Evolutionary conservation across 1,140 invertebrate genomes (phyloP).

Genomic region (Stegodyphus dumicola): DNA sequence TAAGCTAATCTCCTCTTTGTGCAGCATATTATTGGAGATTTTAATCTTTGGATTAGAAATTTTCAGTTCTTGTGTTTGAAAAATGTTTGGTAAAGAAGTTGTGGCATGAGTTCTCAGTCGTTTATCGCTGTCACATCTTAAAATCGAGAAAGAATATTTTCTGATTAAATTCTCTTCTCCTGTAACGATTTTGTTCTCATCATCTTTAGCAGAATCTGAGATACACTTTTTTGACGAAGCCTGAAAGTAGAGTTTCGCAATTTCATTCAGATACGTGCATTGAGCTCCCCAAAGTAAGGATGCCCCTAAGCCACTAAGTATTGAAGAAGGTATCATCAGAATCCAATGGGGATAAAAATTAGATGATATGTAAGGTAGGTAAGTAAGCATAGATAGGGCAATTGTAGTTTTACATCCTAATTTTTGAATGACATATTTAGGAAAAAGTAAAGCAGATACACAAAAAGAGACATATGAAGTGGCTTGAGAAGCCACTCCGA

Average conservation of each 20-base stretch:
- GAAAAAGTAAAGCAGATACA: constrained; percentile 10
- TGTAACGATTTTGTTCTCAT: not conserved
- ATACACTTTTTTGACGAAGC: not conserved
- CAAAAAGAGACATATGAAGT: not conserved
- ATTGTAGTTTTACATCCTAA: constrained; percentile 10
- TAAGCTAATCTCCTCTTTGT: too few species aligned
- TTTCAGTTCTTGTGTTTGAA: not conserved
- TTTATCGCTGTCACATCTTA: not conserved
- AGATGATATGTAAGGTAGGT: constrained; percentile 1
- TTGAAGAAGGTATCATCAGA: constrained; percentile 21
- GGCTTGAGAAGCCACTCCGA: not conserved
- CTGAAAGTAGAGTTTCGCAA: not conserved
- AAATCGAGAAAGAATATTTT: not conserved
- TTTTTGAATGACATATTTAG: constrained; percentile 26
- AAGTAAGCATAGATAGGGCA: constrained; percentile 8
- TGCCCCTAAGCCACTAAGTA: constrained; percentile 14
- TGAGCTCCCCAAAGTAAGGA: constrained; percentile 25
- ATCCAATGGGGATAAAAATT: constrained; percentile 22
- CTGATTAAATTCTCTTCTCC: not conserved
- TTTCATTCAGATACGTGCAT: constrained; percentile 38
- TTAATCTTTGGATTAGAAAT: too few species aligned
- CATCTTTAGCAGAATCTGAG: not conserved
- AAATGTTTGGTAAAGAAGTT: not conserved
- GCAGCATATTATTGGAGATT: too few species aligned
- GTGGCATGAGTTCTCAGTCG: not conserved